Evolutionary conservation across 2,113 vertebrate species (phyloP), one percentile per base, ranked within the genome.

Genomic region (Zosterops japonicus): DNA sequence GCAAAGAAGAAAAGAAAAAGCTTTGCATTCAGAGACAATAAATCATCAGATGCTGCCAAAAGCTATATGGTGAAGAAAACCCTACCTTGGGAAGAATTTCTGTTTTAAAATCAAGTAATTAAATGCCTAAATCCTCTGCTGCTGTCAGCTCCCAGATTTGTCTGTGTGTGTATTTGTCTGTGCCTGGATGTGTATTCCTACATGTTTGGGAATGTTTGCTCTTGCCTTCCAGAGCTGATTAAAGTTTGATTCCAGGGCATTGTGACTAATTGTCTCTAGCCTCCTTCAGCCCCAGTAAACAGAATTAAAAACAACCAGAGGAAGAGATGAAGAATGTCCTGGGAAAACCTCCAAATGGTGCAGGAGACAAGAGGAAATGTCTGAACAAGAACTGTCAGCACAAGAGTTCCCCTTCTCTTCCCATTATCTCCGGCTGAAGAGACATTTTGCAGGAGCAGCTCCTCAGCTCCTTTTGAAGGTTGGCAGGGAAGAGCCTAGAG

Each of bases 271-370:
- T 96, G 84, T 88, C 85, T 95, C 93, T 90, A 28, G 55, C 63
- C 92, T 92, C 28, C 93, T 95, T 95, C 96, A 95, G 90, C 87
- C 69, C 39, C 95, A 95, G 95, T 93, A 92, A 95, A 95, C 96
- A 96, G 89, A 93, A 91, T 87, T 84, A 80, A 96, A 96, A 95
- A 95, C 92, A 97, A 94, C 47, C 83, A 88, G 88, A 96, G 92
- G 84, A 96, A 88, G 68, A 94, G 90, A 95, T 88, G 85, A 94
- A 93, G 90, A 96, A 96, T 88, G 93, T 97, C 94, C 96, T 95
- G 94, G 96, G 95, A 96, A 96, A 93, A 88, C 71, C 92, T 97
- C 96, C 95, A 96, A 96, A 90, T 92, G 95, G 95, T 65, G 19
- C 71, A 77, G 90, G 53, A 91, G 87, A 93, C 5, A 2, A 68